Percentiles rank a stretch among this genome's conserved stretches.
phyloP scores from a whole-genome alignment of 2,888 invertebrate species.

The Nomada ruficornis region DNA sequence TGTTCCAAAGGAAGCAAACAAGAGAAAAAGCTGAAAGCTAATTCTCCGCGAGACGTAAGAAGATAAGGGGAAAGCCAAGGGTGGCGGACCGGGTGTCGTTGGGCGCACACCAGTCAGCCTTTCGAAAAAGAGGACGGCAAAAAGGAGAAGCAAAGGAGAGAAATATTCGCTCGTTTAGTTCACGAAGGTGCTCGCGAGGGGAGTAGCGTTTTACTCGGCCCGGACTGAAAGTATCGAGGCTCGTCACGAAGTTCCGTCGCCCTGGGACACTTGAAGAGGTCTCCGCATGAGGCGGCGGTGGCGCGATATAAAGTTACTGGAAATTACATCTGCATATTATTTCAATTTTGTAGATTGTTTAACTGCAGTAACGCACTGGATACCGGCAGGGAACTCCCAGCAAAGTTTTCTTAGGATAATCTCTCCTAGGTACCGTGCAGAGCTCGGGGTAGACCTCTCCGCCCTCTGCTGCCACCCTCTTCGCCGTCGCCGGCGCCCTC shows the following conservation, averaged over 20 bases:
- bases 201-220: constrained; percentile 19
- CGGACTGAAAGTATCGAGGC: constrained; percentile 57
- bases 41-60: constrained; percentile 22
- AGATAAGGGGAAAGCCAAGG: background rate
- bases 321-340: constrained; percentile 81
- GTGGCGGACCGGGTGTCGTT: background rate
- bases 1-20: background rate
- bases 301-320: constrained; percentile 77
- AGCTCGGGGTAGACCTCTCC: constrained; percentile 12
- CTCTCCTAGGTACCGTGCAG: constrained; percentile 67
- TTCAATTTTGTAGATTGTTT: constrained; percentile 80
- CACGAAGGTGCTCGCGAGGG: background rate
- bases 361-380: constrained; percentile 73
- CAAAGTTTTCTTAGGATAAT: constrained; percentile 74
- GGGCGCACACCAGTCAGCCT: background rate
- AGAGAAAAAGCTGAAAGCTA: constrained; percentile 15
- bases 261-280: constrained; percentile 64
- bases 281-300: constrained; percentile 32
- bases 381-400: constrained; percentile 56
- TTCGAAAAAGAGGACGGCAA: background rate
- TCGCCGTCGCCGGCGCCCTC: background rate
- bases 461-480: background rate
- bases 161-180: constrained; percentile 21
- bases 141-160: background rate
- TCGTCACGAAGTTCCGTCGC: constrained; percentile 64